Percentiles rank a stretch among this genome's conserved stretches.
Conservation (phyloP, 2,797 vertebrate species). For the Coendou prehensilis region DNA sequence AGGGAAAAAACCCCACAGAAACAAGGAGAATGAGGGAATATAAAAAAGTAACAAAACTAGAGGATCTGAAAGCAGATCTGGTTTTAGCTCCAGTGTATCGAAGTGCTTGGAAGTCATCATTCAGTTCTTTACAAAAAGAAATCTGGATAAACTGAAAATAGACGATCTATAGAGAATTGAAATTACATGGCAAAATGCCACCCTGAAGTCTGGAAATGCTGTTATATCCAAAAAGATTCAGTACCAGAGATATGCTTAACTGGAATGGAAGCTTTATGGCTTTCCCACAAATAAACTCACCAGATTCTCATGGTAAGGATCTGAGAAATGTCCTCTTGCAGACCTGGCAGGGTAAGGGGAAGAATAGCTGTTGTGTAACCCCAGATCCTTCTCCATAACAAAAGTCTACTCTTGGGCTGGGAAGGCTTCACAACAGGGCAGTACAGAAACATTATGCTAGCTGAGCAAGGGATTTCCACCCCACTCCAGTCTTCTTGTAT, state of each 20-base stretch:
- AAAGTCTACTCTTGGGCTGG: background rate
- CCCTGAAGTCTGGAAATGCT: constrained; percentile 42
- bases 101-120: background rate
- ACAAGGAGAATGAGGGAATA: background rate
- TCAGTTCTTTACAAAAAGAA: background rate
- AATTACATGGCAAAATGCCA: background rate
- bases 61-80: background rate
- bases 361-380: background rate
- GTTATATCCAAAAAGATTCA: background rate
- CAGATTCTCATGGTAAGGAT: background rate
- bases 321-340: background rate
- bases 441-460: background rate
- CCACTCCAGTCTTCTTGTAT: background rate
- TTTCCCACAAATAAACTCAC: background rate
- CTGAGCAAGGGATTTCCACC: background rate
- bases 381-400: background rate
- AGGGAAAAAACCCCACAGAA: background rate
- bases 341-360: background rate
- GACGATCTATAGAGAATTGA: background rate
- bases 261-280: background rate
- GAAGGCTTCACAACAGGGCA: background rate
- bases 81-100: background rate
- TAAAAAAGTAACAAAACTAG: background rate
- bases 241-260: constrained; percentile 1
- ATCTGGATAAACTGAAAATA: background rate